A percentile compares a stretch with the other conserved stretches of the same genome.
These are phyloP conservation scores for Ginglymostoma cirratum DNA, from an alignment of 2,113 vertebrate species.

Conservation along the genomic window DNA sequence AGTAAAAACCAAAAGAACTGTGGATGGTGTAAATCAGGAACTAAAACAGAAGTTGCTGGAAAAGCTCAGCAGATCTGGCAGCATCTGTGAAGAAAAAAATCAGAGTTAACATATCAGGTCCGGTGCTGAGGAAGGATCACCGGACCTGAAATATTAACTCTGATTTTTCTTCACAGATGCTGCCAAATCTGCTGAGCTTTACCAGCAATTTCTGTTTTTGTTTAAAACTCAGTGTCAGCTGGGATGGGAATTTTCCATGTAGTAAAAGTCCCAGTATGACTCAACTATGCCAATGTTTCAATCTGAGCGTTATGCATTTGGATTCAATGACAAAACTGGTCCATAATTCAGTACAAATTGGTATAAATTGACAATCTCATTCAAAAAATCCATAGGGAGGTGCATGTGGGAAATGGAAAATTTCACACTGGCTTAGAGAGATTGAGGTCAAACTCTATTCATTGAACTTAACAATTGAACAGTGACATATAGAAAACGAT, in stretches of 20 bases:
- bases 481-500: not conserved
- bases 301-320: not conserved
- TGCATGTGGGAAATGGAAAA: not conserved
- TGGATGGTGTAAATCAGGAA: no score
- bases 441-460: conserved; percentile 4
- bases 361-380: conserved; percentile 7
- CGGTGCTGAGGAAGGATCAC: no score
- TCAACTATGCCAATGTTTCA: not conserved
- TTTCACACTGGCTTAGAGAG: not conserved
- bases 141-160: no score
- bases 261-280: no score
- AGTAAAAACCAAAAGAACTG: no score
- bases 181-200: no score
- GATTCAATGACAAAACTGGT: not conserved
- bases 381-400: conserved; percentile 14
- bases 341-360: not conserved
- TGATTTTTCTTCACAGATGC: no score
- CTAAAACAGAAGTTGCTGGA: no score
- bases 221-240: not conserved
- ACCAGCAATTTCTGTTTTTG: no score
- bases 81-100: no score
- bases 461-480: conserved; percentile 12
- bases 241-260: not conserved
- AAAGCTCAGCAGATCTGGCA: no score
- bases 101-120: no score